Evolutionary conservation across 2,888 invertebrate species (phyloP), one percentile per base, ranked within the genome.

Genomic region (Zelleria hepariella): DNA sequence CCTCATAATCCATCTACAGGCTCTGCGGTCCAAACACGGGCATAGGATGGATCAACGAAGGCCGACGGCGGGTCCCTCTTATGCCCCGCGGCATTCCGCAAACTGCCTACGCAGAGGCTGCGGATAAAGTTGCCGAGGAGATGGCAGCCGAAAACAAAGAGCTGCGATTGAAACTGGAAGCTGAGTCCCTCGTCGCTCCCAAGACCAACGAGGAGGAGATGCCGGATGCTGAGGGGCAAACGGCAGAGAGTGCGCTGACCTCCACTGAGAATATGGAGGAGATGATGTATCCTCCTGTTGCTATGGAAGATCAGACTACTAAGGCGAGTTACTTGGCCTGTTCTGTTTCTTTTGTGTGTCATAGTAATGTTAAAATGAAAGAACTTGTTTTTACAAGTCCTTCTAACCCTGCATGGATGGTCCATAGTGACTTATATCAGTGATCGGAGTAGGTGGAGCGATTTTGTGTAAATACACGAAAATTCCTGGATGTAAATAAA

Each of bases 1-100:
- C 1, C 10, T 47, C 57, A 25, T 25, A 56, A 59, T 58, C 15
- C 61, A 58, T 61, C 67, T 67, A 60, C 74, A 92, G 92, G 73
- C 86, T 93, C 71, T 90, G 91, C 68, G 94, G 93, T 54, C 92
- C 92, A 58, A 91, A 92, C 74, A 92, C 93, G 62, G 89, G 90
- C 61, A 87, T 91, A 68, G 94, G 95, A 83, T 97, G 97, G 97
- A 92, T 94, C 64, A 92, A 94, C 67, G 97, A 97, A 82, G 97
- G 97, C 15, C 91, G 96, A 47, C 91, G 97, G 68, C 85, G 93
- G 62, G 92, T 96, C 68, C 96, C 97, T 2, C 85, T 97, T 55
- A 87, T 97, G 83, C 95, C 96, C 5, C 90, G 97, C 62, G 91
- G 94, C n/a, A 91, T 94, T 58, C 94, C 96, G 6, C 95, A 96